Evolutionary conservation across 2,888 invertebrate species (phyloP).

Genomic region (Aradus depressus): DNA sequence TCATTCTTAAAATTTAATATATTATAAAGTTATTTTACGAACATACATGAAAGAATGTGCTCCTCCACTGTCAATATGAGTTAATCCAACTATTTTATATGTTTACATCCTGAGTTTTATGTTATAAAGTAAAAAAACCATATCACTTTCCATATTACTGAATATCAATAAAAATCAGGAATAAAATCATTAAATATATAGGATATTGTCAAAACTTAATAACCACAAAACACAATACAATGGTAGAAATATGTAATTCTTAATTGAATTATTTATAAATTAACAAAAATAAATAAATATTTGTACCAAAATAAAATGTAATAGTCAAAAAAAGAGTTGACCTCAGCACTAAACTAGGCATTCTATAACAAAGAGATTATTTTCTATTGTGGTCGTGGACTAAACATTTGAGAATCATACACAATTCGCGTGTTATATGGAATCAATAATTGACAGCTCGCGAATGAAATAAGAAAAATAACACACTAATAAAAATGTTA

Average conservation of each 20-base stretch:
- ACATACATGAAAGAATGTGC: not conserved
- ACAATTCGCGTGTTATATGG: too few relatives aligned
- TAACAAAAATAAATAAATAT: not conserved
- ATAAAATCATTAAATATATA: slow-evolving; percentile 1
- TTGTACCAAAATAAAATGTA: slow-evolving; percentile 1
- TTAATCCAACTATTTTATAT: not conserved
- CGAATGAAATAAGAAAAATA: too few relatives aligned
- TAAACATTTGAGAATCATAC: too few relatives aligned
- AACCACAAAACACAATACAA: slow-evolving; percentile 12
- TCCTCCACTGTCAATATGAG: slow-evolving; percentile 13
- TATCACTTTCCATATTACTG: not conserved
- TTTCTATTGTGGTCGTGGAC: too few relatives aligned
- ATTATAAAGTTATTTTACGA: not conserved
- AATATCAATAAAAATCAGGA: not conserved
- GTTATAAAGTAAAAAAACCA: not conserved
- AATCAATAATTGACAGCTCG: too few relatives aligned
- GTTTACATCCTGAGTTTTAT: not conserved
- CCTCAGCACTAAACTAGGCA: too few relatives aligned
- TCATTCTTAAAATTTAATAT: not conserved
- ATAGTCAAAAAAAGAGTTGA: too few relatives aligned
- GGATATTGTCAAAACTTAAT: slow-evolving; percentile 7
- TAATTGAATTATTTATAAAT: too few relatives aligned
- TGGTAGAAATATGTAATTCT: too few relatives aligned
- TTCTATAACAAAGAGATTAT: not conserved
- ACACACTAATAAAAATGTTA: too few relatives aligned